Evolutionary conservation across 2,797 vertebrate species (phyloP).

Genomic region (Craterocephalus amniculus): DNA sequence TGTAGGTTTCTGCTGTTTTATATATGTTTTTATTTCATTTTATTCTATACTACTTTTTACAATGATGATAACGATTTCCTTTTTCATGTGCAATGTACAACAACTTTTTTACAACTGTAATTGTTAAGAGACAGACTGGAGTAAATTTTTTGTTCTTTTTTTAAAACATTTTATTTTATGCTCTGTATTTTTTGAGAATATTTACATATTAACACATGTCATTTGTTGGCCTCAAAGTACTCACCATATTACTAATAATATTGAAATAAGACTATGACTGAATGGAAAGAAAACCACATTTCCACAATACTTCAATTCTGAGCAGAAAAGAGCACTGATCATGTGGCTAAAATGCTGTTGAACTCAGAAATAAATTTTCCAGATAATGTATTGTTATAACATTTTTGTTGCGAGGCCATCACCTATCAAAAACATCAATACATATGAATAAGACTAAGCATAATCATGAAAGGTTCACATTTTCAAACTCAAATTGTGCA

Average conservation of each 20-base stretch:
- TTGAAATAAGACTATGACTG: conserved; percentile 8
- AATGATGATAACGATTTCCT: too few species aligned
- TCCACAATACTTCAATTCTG: conserved; percentile 51
- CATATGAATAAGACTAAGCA: conserved; percentile 63
- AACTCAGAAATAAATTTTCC: conserved; percentile 74
- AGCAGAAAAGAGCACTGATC: conserved; percentile 66
- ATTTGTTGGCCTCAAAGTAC: neutral
- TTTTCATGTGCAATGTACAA: neutral
- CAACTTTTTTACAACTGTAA: conserved; percentile 1
- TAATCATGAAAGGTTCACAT: conserved; percentile 72
- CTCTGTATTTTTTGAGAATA: neutral
- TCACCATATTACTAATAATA: neutral
- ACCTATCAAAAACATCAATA: conserved; percentile 66
- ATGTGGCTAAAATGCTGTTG: conserved; percentile 76
- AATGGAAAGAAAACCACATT: conserved; percentile 39
- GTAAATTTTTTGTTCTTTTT: neutral
- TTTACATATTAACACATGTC: neutral
- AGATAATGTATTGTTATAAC: conserved; percentile 50
- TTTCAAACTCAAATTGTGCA: conserved; percentile 77
- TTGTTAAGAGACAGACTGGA: neutral
- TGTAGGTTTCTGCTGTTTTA: too few species aligned
- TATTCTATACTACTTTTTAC: too few species aligned
- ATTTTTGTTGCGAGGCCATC: conserved; percentile 56
- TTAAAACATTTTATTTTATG: neutral
- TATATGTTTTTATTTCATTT: too few species aligned